Conservation (phyloP, 2,888 invertebrate species). For the Diarsia dahlii region DNA sequence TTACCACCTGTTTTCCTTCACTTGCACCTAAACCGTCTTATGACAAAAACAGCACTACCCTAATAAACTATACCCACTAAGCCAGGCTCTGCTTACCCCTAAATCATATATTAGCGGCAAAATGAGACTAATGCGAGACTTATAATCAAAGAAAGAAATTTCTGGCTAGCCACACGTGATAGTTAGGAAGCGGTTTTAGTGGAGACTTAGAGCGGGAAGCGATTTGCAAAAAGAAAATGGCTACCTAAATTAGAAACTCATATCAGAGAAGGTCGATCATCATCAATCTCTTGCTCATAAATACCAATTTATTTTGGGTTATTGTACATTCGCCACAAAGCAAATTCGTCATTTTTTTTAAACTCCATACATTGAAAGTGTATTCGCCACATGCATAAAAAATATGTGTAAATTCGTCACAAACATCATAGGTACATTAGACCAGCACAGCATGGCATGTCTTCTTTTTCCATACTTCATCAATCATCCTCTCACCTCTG, state of each 20-base stretch:
- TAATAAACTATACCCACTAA: conserved; percentile 71
- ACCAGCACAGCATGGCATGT: too few species aligned
- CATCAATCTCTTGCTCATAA: too few species aligned
- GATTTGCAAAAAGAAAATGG: background rate
- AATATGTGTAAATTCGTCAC: too few species aligned
- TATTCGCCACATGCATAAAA: too few species aligned
- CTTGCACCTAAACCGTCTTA: conserved; percentile 15
- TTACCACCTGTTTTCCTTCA: conserved; percentile 56
- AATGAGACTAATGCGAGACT: conserved; percentile 88
- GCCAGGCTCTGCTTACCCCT: conserved; percentile 75
- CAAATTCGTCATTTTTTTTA: too few species aligned
- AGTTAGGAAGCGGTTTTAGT: conserved; percentile 58
- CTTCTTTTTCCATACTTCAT: too few species aligned
- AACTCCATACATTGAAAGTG: too few species aligned
- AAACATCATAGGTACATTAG: too few species aligned
- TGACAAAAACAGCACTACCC: conserved; percentile 61
- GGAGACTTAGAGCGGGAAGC: conserved; percentile 61
- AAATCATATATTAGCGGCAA: conserved; percentile 90
- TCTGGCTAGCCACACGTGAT: conserved; percentile 81
- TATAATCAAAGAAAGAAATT: conserved; percentile 89
- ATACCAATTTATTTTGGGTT: too few species aligned
- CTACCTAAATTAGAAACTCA: background rate
- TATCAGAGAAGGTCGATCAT: too few species aligned
- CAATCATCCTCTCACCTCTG: too few species aligned
- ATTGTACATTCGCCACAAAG: too few species aligned